These are phyloP conservation scores for Leptoteleia sp. DNA, from an alignment of 1,140 invertebrate species.

Conservation along the genomic window DNA sequence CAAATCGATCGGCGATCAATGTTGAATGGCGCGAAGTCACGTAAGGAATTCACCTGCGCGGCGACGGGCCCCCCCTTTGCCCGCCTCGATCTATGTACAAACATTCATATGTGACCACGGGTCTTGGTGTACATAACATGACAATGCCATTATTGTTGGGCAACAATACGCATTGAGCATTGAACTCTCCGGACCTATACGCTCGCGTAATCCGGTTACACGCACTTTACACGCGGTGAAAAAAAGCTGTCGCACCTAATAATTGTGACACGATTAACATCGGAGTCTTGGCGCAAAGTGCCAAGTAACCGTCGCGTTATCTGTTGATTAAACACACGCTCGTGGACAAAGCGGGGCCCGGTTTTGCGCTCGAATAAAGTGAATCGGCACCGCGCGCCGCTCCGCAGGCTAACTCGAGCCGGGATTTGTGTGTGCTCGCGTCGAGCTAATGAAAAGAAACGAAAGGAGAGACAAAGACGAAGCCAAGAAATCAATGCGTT, in stretches of 20 bases:
- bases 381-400: too few relatives aligned
- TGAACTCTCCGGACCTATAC: slow-evolving; percentile 65
- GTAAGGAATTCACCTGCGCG: slow-evolving; percentile 57
- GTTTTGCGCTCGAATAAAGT: slow-evolving; percentile 23
- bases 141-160: slow-evolving; percentile 70
- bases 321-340: slow-evolving; percentile 49
- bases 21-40: slow-evolving; percentile 23
- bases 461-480: too few relatives aligned
- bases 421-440: background rate
- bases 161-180: slow-evolving; percentile 70
- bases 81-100: slow-evolving; percentile 42
- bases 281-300: slow-evolving; percentile 46
- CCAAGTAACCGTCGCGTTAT: slow-evolving; percentile 33
- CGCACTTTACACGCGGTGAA: slow-evolving; percentile 70
- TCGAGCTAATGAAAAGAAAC: slow-evolving; percentile 5
- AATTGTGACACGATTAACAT: slow-evolving; percentile 69
- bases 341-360: slow-evolving; percentile 11
- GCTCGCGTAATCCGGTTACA: slow-evolving; percentile 69
- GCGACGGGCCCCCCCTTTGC: slow-evolving; percentile 12
- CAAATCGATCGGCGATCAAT: slow-evolving; percentile 25
- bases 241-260: slow-evolving; percentile 68
- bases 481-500: too few relatives aligned
- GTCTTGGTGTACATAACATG: slow-evolving; percentile 56
- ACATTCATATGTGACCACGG: slow-evolving; percentile 63
- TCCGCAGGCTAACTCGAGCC: slow-evolving; percentile 8